Evolutionary conservation across 2,113 vertebrate species (phyloP), one percentile per base, ranked within the genome.

Genomic region (Microcebus jonahi): DNA sequence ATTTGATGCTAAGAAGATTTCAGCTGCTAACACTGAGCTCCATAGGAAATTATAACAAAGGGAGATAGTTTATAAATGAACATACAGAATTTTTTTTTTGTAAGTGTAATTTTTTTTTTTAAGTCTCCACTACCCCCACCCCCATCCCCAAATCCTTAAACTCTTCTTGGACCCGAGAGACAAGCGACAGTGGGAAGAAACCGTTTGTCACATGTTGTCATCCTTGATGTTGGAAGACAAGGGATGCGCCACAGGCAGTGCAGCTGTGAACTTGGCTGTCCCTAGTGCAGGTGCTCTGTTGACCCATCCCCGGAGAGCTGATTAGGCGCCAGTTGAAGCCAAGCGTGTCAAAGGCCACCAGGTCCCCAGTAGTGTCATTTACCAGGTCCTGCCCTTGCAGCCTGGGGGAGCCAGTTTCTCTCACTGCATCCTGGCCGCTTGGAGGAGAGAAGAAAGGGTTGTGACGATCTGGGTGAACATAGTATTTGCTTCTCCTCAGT

Each of bases 1-100:
- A 68, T 77, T 90, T 81, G 91, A 91, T 96, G 77, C 94, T 50
- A 84, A 94, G 48, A 55, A 48, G 61, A 79, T 75, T 85, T 76
- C 61, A 79, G 61, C 27, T 50, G 50, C 27, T 53, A 68, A 67
- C 75, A 34, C 80, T 36, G 75, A 79, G 45, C 45, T 83, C 89
- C 3, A 6, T 9, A 45, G 81, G 79, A 71, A 94, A 53, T 57
- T 34, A 36, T 39, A 45, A 73, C 39, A 67, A 85, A 76, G 11
- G 27, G 8, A 20, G 71, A 34, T 65, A 1, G 0, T 48, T 84
- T 84, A 5, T 88, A 88, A 83, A 73, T 12, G 17, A 65, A 90
- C 79, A 70, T 13, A 29, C 10, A 36, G 36, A 70, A 14, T 70
- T 34, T n/a, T 63, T 82, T 57, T 39, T 71, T 42, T 10, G 36